phyloP scores from a whole-genome alignment of 2,888 invertebrate species.

The Mamestra brassicae region DNA sequence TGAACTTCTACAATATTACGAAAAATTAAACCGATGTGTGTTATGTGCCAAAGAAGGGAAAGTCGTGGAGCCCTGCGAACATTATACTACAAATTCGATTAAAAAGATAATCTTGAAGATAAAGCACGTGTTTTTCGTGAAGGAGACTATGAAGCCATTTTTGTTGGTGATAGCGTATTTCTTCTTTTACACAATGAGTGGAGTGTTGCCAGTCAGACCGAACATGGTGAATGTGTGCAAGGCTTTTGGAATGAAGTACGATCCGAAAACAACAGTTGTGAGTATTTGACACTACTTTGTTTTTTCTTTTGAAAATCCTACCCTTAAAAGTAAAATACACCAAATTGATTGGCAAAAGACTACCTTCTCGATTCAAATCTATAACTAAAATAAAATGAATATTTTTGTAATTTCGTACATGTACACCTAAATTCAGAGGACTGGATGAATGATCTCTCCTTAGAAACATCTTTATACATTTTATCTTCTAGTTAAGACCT shows the following conservation, averaged over 20 bases:
- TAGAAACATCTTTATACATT: too few species aligned
- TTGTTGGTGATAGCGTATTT: conserved; percentile 89
- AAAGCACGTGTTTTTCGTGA: conserved; percentile 84
- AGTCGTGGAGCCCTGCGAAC: conserved; percentile 75
- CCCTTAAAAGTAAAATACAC: background rate
- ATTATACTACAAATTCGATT: conserved; percentile 73
- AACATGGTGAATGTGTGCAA: conserved; percentile 91
- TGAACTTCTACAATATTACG: conserved; percentile 85
- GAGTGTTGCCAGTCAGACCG: conserved; percentile 87
- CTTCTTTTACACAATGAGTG: conserved; percentile 89
- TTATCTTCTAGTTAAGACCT: too few species aligned
- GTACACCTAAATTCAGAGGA: too few species aligned
- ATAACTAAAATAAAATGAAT: too few species aligned
- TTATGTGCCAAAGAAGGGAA: conserved; percentile 80
- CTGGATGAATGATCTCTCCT: too few species aligned
- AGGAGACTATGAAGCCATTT: conserved; percentile 90
- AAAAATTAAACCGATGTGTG: conserved; percentile 78
- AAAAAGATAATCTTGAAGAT: conserved; percentile 75
- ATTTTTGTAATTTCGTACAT: too few species aligned
- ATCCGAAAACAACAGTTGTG: conserved; percentile 87
- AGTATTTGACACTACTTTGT: conserved; percentile 75
- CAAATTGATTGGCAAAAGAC: background rate
- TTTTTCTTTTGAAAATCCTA: too few species aligned
- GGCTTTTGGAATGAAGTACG: conserved; percentile 86
- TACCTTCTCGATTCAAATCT: too few species aligned